Conservation (phyloP, 2,888 invertebrate genomes). For the Cantharis lateralis region DNA sequence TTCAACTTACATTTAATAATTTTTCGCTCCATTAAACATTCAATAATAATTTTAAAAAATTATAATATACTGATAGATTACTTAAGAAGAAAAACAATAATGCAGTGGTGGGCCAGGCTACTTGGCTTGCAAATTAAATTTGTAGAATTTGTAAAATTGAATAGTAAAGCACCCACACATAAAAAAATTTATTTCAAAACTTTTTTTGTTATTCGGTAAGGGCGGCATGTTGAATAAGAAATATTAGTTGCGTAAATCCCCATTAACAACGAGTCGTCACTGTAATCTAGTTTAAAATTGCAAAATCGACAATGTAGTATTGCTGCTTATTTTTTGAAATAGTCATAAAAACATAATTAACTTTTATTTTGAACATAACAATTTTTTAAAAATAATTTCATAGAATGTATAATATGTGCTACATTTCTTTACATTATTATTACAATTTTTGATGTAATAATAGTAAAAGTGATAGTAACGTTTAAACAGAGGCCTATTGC, state of each 20-base stretch:
- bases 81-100: background rate
- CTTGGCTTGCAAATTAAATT: background rate
- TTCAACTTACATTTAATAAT: constrained; percentile 4
- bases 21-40: constrained; percentile 20
- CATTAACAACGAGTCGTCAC: background rate
- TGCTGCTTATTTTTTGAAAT: background rate
- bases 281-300: background rate
- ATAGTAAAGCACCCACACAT: background rate
- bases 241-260: background rate
- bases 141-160: background rate
- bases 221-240: background rate
- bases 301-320: background rate
- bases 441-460: no score
- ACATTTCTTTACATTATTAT: background rate
- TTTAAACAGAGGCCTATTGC: no score
- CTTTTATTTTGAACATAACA: background rate
- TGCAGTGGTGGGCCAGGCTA: background rate
- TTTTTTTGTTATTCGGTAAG: background rate
- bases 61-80: background rate
- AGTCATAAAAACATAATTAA: background rate
- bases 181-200: background rate
- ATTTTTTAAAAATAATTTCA: background rate
- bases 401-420: background rate
- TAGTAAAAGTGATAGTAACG: no score
- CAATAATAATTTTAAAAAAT: background rate